These are phyloP conservation scores for Carposina sasakii DNA, from an alignment of 1,140 invertebrate species.

Conservation along the genomic window DNA sequence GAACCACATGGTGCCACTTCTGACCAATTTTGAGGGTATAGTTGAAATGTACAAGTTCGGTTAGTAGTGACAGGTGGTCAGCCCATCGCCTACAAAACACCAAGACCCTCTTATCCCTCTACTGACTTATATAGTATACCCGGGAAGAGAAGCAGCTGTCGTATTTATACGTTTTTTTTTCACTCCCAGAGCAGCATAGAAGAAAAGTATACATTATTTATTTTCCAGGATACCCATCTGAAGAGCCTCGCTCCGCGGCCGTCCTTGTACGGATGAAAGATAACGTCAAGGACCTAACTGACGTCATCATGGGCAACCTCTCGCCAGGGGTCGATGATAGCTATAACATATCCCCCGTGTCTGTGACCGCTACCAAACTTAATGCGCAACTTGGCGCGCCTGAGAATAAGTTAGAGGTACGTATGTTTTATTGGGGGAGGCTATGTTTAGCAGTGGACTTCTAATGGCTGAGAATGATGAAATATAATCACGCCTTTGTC, in stretches of 20 bases:
- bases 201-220: neutral
- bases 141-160: too few relatives aligned
- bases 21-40: too few relatives aligned
- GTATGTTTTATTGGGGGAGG: neutral
- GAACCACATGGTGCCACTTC: too few relatives aligned
- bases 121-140: too few relatives aligned
- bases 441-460: too few relatives aligned
- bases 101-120: too few relatives aligned
- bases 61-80: too few relatives aligned
- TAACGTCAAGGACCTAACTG: constrained; percentile 30
- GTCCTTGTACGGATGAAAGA: constrained; percentile 44
- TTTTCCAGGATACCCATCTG: constrained; percentile 39
- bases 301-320: constrained; percentile 42
- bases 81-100: too few relatives aligned
- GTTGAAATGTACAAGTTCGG: too few relatives aligned
- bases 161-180: too few relatives aligned
- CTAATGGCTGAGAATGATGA: neutral
- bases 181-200: too few relatives aligned
- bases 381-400: constrained; percentile 43
- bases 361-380: constrained; percentile 38
- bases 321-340: constrained; percentile 47
- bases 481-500: neutral
- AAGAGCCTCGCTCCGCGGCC: constrained; percentile 39
- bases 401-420: constrained; percentile 49
- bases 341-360: constrained; percentile 53